Evolutionary conservation across 2,888 invertebrate species (phyloP), one percentile per base, ranked within the genome.

Genomic region (Argyresthia albistria): DNA sequence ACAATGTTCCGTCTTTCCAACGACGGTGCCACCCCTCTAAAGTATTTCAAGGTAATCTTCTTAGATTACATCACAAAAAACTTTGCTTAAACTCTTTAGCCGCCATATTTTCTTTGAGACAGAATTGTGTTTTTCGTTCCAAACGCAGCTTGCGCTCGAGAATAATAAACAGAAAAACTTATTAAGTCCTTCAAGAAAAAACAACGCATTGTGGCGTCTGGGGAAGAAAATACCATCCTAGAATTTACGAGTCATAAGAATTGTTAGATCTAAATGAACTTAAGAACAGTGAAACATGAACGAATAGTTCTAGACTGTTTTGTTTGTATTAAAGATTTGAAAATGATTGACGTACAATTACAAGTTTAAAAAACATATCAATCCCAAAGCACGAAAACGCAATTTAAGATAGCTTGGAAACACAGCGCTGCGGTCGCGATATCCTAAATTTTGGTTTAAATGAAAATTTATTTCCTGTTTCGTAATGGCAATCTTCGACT

Each of bases 11-110:
- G 57, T 54, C 39, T 55, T 56, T 52, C 59, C 60, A 4, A 14
- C 12, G 35, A 15, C 8, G 14, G 8, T 60, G 66, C 65, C 66
- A 70, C 72, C 71, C 66, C 72, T 64, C 67, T 60, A 71, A 79
- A 77, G 73, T 75, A 74, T 78, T 79, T 73, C 67, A 72, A 70
- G 69, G 76, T 81, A 81, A 84, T 82, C 79, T 77, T 69, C 70
- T 70, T 70, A 78, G 78, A 80, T 80, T 77, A 76, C 74, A 74
- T 69, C 65, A 65, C 62, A 70, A 72, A 77, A 78, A 80, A 72
- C 68, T 52, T 46, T 43, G 14, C 39, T 69, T 67, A 57, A 81
- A 78, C 70, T 76, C 71, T 75, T 75, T 75, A 80, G 73, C 69
- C 69, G 66, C 67, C 68, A 72, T 74, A 74, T 76, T 80, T 80